Base-by-base conservation (phyloP, 2,888 invertebrate species). In the Pediacus dermestoides region DNA sequence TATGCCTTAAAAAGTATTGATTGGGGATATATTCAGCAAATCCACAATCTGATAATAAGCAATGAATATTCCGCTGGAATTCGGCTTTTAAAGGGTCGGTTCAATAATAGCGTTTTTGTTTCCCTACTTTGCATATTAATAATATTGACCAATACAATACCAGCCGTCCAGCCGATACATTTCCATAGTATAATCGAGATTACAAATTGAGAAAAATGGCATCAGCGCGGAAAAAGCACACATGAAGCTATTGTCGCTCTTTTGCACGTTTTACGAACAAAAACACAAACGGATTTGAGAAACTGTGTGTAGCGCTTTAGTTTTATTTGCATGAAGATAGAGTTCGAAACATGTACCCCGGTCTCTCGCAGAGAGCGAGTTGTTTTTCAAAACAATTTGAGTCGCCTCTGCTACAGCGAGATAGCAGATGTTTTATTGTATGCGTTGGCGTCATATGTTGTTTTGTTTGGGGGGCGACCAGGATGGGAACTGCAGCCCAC, bases 151-250 rank as follows among this genome's bases (percentile, higher is more conserved):
- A 44, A 47, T 47, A 44, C 43, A 33, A 26, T 42, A 42, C 42
- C 33, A 27, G 47, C n/a, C n/a, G 30, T 39, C 36, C 30, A 40
- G 23, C 16, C 35, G 46, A 31, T 39, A 48, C 46, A 55, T 56
- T 56, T 54, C 52, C 54, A 56, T 49, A 50, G 44, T 37, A 47
- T 52, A 56, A 54, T 54, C 50, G 54, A 44, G 50, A 48, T 52
- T 48, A 50, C 50, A 52, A 56, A 54, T 53, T 48, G 53, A 45
- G 46, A 56, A 53, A 53, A 53, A 56, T 44, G 34, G 36, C 49
- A 45, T 33, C 47, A 39, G 37, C 11, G 26, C 21, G 37, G 35
- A 48, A 52, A 45, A 48, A 44, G 44, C 41, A 42, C n/a, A n/a
- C 47, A 45, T 42, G 41, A 32, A 34, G 43, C 39, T 42, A 35